Base-by-base conservation (phyloP, 2,888 invertebrate genomes). In the Idaea dimidiata region DNA sequence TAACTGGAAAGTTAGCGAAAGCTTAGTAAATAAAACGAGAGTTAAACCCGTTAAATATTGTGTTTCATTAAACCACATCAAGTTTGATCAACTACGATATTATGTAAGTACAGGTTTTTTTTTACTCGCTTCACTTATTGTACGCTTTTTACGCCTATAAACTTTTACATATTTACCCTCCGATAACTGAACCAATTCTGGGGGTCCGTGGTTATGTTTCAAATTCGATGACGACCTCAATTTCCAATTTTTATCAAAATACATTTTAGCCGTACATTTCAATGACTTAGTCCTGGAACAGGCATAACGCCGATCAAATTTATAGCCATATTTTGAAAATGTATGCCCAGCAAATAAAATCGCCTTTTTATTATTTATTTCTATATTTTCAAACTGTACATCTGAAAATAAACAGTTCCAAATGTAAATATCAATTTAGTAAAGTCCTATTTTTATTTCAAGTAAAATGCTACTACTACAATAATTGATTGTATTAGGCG, bases 191-290 rank as follows among this genome's bases (percentile, higher is more conserved):
- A 32, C 56, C 24, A 67, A 17, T 1, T 14, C 16, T 1, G 69
- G 69, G 7, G 70, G 65, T 0, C 57, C 60, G 16, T 72, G 72
- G 54, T 70, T 68, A 31, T 69, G 68, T 0, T 61, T 58, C 0
- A 61, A 58, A 14, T 58, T n/a, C 10, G 59, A 18, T 3, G 16
- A 8, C n/a, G 60, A 60, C 1, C 8, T 43, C 43, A 69, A 54
- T 4, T 16, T 14, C 61, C 66, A 66, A 18, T 63, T 7, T 7
- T 61, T 61, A 6, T 66, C 67, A 6, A 76, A 59, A 7, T 60
- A 65, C 1, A 76, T 65, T 24, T 63, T 73, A 1, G 76, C 76
- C 1, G 62, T 66, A 33, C 77, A 76, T 0, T 62, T 59, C n/a
- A 67, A 62, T 0, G 64, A 67, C 2, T 54, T 32, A 59, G 64